A percentile compares a stretch with the other conserved stretches of the same genome.
Conservation (phyloP, 1,140 invertebrate genomes). For the Drosophila busckii region DNA sequence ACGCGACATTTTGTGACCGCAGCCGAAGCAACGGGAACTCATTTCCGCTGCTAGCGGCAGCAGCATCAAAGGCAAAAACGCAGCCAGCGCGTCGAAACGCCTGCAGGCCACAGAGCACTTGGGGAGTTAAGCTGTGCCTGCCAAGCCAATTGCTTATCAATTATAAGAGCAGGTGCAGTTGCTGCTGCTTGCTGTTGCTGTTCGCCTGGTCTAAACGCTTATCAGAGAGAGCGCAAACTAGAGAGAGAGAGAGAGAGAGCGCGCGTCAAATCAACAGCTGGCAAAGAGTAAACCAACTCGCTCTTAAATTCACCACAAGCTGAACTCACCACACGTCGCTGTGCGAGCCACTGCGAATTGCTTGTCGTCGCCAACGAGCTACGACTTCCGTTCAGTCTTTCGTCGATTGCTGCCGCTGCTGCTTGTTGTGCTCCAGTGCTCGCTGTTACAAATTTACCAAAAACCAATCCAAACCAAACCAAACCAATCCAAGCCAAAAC, state of each 20-base stretch:
- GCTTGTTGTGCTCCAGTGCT: constrained; percentile 36
- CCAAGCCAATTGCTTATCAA: constrained; percentile 28
- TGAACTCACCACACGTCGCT: constrained; percentile 56
- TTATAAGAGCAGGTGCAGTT: constrained; percentile 12
- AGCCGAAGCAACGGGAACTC: constrained; percentile 3
- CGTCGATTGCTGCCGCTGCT: constrained; percentile 64
- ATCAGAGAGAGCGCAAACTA: constrained; percentile 7
- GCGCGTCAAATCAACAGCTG: constrained; percentile 61
- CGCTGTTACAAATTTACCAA: too few relatives aligned
- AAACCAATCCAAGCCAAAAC: too few relatives aligned
- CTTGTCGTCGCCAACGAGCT: neutral
- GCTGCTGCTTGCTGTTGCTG: constrained; percentile 1
- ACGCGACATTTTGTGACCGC: constrained; percentile 16
- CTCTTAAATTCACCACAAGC: constrained; percentile 29
- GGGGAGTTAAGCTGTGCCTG: too few relatives aligned
- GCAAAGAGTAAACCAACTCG: constrained; percentile 43
- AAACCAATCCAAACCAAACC: too few relatives aligned
- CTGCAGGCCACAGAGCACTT: too few relatives aligned
- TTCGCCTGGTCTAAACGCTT: constrained; percentile 12
- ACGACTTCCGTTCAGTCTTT: constrained; percentile 51
- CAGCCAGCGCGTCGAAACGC: neutral
- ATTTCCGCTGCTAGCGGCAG: constrained; percentile 30
- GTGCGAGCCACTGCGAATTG: too few relatives aligned
- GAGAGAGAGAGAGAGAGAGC: constrained; percentile 5
- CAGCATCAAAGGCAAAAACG: constrained; percentile 18